Evolutionary conservation across 2,113 vertebrate species (phyloP).

Genomic region (Callipepla squamata): DNA sequence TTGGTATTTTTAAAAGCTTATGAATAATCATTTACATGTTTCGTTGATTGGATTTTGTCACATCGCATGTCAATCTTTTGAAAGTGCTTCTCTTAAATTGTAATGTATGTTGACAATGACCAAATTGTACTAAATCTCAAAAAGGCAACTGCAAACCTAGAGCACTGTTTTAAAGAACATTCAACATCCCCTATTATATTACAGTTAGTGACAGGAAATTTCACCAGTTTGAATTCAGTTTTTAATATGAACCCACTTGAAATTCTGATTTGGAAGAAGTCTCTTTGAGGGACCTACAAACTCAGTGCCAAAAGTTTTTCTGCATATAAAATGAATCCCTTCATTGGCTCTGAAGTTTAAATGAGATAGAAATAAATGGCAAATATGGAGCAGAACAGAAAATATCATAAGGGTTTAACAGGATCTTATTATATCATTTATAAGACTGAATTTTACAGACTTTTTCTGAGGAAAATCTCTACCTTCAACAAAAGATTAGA

Average conservation of each 20-base stretch:
- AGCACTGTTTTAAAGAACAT: conserved; percentile 17
- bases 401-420: background rate
- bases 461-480: background rate
- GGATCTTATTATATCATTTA: background rate
- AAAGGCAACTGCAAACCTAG: conserved; percentile 23
- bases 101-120: background rate
- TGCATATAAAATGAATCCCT: conserved; percentile 13
- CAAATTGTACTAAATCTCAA: background rate
- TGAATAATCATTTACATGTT: background rate
- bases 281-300: conserved; percentile 28
- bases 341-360: conserved; percentile 9
- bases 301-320: background rate
- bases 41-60: background rate
- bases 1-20: background rate
- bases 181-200: background rate
- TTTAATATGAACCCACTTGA: conserved; percentile 13
- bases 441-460: background rate
- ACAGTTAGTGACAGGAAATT: conserved; percentile 34
- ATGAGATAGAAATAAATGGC: conserved; percentile 20
- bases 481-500: background rate
- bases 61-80: background rate
- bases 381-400: background rate
- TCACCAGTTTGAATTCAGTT: background rate
- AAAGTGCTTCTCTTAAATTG: background rate
- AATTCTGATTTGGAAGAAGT: conserved; percentile 46